phyloP scores from a whole-genome alignment of 2,888 invertebrate genomes.

The Clepsis dumicolana region DNA sequence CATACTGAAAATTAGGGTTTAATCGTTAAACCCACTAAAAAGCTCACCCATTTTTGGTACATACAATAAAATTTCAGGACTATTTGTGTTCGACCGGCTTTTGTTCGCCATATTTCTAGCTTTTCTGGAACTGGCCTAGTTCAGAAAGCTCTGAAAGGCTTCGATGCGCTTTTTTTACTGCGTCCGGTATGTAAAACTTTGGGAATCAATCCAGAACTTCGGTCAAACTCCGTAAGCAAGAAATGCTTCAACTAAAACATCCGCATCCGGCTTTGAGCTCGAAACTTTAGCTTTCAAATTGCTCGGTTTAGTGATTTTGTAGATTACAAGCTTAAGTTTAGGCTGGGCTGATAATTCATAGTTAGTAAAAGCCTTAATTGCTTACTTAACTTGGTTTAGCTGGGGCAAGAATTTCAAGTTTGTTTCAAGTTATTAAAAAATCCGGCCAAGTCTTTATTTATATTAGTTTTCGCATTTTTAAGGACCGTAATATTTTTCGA shows the following conservation, averaged over 20 bases:
- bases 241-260: constrained; percentile 3
- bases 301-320: background rate
- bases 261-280: background rate
- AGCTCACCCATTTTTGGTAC: too few relatives aligned
- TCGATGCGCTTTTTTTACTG: background rate
- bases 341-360: background rate
- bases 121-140: background rate
- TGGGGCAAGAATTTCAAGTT: too few relatives aligned
- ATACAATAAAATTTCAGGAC: too few relatives aligned
- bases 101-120: background rate
- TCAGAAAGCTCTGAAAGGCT: background rate
- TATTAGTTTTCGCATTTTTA: too few relatives aligned
- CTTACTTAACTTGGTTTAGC: background rate
- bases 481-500: too few relatives aligned
- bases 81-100: too few relatives aligned
- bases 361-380: background rate
- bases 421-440: too few relatives aligned
- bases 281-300: background rate
- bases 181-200: constrained; percentile 1
- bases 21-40: too few relatives aligned
- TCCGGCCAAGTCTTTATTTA: too few relatives aligned
- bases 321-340: background rate
- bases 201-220: background rate
- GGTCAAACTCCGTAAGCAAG: background rate
- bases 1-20: too few relatives aligned